Base-by-base conservation (phyloP, 2,113 vertebrate genomes). In the Hippocampus comes region DNA sequence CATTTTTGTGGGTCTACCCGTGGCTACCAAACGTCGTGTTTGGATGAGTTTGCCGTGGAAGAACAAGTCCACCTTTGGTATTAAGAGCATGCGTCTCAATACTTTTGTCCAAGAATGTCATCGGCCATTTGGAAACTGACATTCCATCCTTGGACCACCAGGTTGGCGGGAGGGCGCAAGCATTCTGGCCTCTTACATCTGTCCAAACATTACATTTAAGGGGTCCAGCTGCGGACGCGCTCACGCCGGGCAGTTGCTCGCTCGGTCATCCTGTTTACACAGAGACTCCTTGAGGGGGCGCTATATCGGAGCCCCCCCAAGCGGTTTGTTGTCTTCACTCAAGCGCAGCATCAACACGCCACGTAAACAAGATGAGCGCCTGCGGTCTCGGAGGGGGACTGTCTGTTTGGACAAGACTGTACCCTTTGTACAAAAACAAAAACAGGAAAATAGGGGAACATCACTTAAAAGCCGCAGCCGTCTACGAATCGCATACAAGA, bases 141-240 rank as follows among this genome's bases (percentile, higher is more conserved):
- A 75, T 77, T 80, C 68, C 66, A 57, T 75, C 66, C 27, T 46
- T 74, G 21, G 53, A 79, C 78, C 78, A 80, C 80, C 80, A 78
- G 74, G 81, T 71, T 80, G 81, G 68, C 57, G 81, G 56, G 66
- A 79, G 82, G 68, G 74, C 71, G 73, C 27, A 5, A 77, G 81
- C 21, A 65, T 85, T 83, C 21, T 82, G 84, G 81, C 86, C 80
- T 75, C 73, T 77, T 70, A 89, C 91, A 93, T 91, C 92, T 93
- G 91, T 93, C 71, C 87, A 93, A 93, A 93, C 89, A 93, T 84
- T 61, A 75, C 38, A 43, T 84, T 78, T 76, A 82, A 85, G 84
- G 80, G 69, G 75, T 71, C 82, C 34, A 72, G 81, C 79, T 27
- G 34, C 30, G 82, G 86, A 79, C 67, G 78, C 79, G 77, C 82